phyloP scores from a whole-genome alignment of 2,797 vertebrate species.

The Sebastes variabilis region DNA sequence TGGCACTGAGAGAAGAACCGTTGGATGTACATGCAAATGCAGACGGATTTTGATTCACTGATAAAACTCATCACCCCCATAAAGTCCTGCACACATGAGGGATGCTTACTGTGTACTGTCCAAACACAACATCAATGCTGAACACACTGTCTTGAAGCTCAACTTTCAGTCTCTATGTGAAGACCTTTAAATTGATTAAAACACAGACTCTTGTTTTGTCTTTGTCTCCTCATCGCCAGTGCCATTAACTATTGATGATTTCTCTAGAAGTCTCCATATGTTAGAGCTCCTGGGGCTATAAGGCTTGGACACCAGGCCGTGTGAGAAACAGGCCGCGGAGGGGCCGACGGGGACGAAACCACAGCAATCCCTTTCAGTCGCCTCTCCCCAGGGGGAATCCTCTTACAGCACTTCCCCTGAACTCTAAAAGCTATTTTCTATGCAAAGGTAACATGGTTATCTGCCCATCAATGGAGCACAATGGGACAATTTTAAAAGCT shows the following conservation, averaged over 20 bases:
- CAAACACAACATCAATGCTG: neutral
- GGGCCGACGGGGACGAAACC: slow-evolving; percentile 42
- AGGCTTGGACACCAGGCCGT: slow-evolving; percentile 31
- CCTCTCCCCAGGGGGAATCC: slow-evolving; percentile 71
- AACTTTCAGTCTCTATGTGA: neutral
- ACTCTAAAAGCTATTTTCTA: slow-evolving; percentile 58
- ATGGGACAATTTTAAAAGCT: slow-evolving; percentile 38
- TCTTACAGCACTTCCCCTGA: slow-evolving; percentile 73
- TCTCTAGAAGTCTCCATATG: slow-evolving; percentile 33
- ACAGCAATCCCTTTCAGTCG: slow-evolving; percentile 47
- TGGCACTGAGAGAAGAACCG: slow-evolving; percentile 15
- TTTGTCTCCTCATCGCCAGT: slow-evolving; percentile 1
- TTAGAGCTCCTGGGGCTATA: slow-evolving; percentile 33
- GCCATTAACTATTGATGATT: slow-evolving; percentile 53
- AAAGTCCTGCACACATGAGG: neutral
- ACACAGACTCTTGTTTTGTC: neutral
- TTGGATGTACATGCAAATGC: slow-evolving; percentile 57
- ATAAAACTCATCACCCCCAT: slow-evolving; percentile 3
- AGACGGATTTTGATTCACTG: slow-evolving; percentile 26
- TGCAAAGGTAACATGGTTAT: slow-evolving; percentile 57
- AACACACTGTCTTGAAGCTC: neutral
- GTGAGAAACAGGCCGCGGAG: slow-evolving; percentile 71
- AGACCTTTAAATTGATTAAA: neutral
- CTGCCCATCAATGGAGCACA: slow-evolving; percentile 52
- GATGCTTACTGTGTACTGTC: neutral